Evolutionary conservation across 2,888 invertebrate genomes (phyloP).

Genomic region (Drosophila neotestacea): DNA sequence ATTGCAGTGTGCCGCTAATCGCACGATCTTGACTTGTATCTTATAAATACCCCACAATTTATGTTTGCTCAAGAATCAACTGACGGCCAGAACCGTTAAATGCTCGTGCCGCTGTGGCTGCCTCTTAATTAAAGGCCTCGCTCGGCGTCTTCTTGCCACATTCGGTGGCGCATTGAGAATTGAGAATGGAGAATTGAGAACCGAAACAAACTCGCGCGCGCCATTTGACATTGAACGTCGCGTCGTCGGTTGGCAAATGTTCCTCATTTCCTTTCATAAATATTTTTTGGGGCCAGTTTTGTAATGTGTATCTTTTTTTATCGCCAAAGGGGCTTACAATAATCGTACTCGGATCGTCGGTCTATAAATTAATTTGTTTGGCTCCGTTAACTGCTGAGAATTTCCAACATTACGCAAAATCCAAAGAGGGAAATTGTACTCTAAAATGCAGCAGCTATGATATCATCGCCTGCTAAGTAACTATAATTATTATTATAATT

Average conservation of each 20-base stretch:
- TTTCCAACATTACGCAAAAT: constrained; percentile 46
- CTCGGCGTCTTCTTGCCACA: background rate
- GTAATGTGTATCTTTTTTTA: constrained; percentile 47
- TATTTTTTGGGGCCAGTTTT: constrained; percentile 63
- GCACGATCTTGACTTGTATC: constrained; percentile 67
- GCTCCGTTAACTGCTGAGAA: constrained; percentile 58
- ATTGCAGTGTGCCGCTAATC: constrained; percentile 50
- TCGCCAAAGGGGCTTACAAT: constrained; percentile 29
- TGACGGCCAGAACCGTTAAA: constrained; percentile 64
- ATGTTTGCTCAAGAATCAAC: constrained; percentile 67
- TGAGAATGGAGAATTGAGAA: constrained; percentile 30
- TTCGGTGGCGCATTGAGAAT: constrained; percentile 25
- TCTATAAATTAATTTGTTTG: constrained; percentile 57
- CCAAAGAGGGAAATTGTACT: constrained; percentile 5
- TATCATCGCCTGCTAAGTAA: constrained; percentile 44
- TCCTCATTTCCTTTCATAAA: constrained; percentile 68
- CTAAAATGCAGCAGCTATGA: constrained; percentile 43
- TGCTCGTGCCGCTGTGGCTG: constrained; percentile 54
- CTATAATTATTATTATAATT: constrained; percentile 24
- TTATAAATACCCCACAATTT: constrained; percentile 75
- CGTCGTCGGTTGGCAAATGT: constrained; percentile 22
- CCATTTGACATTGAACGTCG: constrained; percentile 70
- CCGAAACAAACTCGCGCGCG: constrained; percentile 51
- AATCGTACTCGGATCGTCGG: constrained; percentile 14
- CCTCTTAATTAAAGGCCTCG: constrained; percentile 60